Base-by-base conservation (phyloP, 2,113 vertebrate genomes). In the Phylloscopus trochilus region DNA sequence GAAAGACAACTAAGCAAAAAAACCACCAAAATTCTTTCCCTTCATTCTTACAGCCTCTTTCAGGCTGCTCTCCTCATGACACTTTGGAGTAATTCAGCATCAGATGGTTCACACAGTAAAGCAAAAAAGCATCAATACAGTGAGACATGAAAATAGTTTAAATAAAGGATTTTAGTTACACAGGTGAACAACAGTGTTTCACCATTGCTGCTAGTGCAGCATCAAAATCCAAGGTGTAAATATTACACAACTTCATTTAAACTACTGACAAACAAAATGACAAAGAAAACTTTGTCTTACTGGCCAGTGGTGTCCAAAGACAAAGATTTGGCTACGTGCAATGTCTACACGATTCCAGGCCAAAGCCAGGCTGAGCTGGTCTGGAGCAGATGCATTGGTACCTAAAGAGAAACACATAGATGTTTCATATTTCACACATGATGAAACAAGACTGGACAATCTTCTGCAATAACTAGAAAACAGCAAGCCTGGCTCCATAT, bases 291-390 rank as follows among this genome's bases (percentile, higher is more conserved):
- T 83, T 64, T 43, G n/a, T 53, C 96, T 99, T 97, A 99, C 99
- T 94, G 99, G 99, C 98, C 99, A 99, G 89, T 99, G 98, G 90
- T 99, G 99, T 73, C 99, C 99, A 2, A 99, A 99, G 75, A 99
- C 98, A 95, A 99, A 99, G 96, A 99, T 99, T 75, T 99, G 99
- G 96, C 99, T 99, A 63, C 99, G 98, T 52, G 99, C 99, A 43
- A 99, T 99, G 68, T 99, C 99, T 46, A 99, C 99, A n/a, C 99
- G 98, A 95, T 99, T 99, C 99, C 99, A 99, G 79, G 99, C 99
- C 97, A 99, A 97, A 59, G 99, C 99, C 98, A 99, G 95, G 68
- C 99, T 99, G 83, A 99, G 98, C 97, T 99, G 99, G 94, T 99
- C 99, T 7, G 99, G 98, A 20, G 99, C 99, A 1, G 99, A 98